Evolutionary conservation across 2,888 invertebrate genomes (phyloP), one percentile per base, ranked within the genome.

Genomic region (Tortricodes alternella): DNA sequence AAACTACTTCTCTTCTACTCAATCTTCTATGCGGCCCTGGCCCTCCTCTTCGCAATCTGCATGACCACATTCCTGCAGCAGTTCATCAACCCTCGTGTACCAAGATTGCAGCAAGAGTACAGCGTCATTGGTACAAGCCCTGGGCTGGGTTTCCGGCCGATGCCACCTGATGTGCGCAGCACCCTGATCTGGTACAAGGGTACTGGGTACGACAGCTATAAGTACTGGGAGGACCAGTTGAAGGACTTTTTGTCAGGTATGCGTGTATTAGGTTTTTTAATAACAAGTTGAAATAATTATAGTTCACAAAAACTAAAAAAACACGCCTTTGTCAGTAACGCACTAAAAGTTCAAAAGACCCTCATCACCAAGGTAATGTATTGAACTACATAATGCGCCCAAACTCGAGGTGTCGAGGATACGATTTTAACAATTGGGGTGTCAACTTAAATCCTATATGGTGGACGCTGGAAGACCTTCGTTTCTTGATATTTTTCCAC

Each of bases 151-250:
- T 99, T 98, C 88, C 93, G 99, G 66, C 99, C 99, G 5, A 93
- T 97, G 91, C 97, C 99, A 11, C 93, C 94, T 3, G 97, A 98
- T 78, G 95, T 97, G 6, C 95, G 98, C 70, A 98, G 98, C 78
- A 98, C 99, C 6, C 92, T 99, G 58, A 98, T 99, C 74, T 97
- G 97, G 95, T 98, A 98, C 87, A 96, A 96, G 78, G 96, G 95
- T 18, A 95, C 96, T 0, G 93, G 94, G 32, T 92, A 92, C 62
- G 93, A 94, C 19, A 95, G 95, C 76, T 96, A 94, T 74, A 92
- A 93, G 64, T 94, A 94, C 69, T 97, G 97, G 97, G 94, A 94
- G 48, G 92, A 95, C 49, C 93, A 95, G 65, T 86, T 97, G 7
- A 93, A 94, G 70, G 86, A 93, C 18, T 97, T 97, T 75, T 89